Evolutionary conservation across 64 coral and sea anemone species (phyloP).

Genomic region (Dendrophyllia cribrosa): DNA sequence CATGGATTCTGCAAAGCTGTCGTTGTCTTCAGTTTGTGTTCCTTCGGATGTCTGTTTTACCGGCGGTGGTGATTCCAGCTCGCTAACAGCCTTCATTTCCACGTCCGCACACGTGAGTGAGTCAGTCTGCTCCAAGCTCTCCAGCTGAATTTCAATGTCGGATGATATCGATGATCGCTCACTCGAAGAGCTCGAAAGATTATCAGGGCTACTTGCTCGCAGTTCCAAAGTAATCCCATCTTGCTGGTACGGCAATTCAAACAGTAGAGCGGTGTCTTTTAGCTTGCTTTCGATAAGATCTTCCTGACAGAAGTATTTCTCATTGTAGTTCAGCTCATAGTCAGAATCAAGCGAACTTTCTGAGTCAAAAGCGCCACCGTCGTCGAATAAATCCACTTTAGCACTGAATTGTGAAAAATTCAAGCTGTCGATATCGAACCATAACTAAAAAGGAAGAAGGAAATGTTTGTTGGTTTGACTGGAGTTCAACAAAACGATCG

Average conservation of each 20-base stretch:
- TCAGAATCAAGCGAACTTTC: slow-evolving; percentile 95
- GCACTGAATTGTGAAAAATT: slow-evolving; percentile 68
- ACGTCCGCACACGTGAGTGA: slow-evolving; percentile 68
- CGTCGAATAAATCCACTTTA: slow-evolving; percentile 73
- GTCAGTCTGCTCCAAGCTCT: not conserved
- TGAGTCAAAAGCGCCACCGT: slow-evolving; percentile 77
- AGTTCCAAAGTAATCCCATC: slow-evolving; percentile 48
- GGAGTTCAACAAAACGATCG: not conserved
- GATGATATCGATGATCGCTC: slow-evolving; percentile 60
- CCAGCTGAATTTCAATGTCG: slow-evolving; percentile 67
- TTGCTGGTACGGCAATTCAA: slow-evolving; percentile 67
- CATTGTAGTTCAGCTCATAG: slow-evolving; percentile 87
- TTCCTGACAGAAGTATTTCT: slow-evolving; percentile 84
- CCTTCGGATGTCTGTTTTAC: slow-evolving; percentile 78
- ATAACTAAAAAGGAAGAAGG: slow-evolving; percentile 69
- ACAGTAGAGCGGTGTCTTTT: slow-evolving; percentile 71
- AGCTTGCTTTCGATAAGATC: slow-evolving; percentile 82
- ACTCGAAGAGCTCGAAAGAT: slow-evolving; percentile 61
- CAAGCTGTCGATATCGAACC: slow-evolving; percentile 87
- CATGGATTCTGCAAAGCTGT: slow-evolving; percentile 15
- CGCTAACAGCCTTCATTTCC: slow-evolving; percentile 85
- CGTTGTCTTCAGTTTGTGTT: slow-evolving; percentile 84
- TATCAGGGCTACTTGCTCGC: slow-evolving; percentile 38
- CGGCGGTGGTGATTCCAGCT: not conserved
- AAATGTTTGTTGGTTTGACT: not conserved